Evolutionary conservation across 2,797 vertebrate genomes (phyloP).

Genomic region (Tenualosa ilisha): DNA sequence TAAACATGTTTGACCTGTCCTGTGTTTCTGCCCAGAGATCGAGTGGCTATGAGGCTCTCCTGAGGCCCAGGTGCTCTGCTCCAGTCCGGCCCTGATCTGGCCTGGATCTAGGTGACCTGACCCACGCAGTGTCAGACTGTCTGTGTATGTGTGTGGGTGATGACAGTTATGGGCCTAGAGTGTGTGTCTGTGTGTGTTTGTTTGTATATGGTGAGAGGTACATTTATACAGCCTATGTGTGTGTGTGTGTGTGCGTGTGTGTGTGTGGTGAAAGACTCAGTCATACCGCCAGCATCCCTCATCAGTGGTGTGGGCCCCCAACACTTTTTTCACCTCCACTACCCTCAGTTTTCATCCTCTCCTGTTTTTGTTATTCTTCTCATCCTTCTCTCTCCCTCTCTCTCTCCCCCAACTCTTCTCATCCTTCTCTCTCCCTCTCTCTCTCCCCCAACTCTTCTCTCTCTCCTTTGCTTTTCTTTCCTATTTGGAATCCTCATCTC

Average conservation of each 20-base stretch:
- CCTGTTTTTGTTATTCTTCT: conserved; percentile 19
- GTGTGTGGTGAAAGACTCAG: no score
- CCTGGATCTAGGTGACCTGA: neutral
- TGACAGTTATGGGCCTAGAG: no score
- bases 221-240: no score
- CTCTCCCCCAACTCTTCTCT: neutral
- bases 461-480: conserved; percentile 33
- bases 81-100: neutral
- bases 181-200: no score
- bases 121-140: neutral
- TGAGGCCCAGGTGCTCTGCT: no score
- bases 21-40: neutral
- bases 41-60: no score
- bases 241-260: no score
- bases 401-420: neutral
- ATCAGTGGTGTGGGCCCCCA: no score
- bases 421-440: neutral
- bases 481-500: conserved; percentile 49
- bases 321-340: no score
- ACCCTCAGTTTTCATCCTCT: neutral
- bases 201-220: no score
- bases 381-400: neutral
- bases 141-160: no score
- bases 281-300: no score
- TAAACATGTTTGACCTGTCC: neutral